phyloP scores from a whole-genome alignment of 2,888 invertebrate genomes.

The Aphrophora alni region DNA sequence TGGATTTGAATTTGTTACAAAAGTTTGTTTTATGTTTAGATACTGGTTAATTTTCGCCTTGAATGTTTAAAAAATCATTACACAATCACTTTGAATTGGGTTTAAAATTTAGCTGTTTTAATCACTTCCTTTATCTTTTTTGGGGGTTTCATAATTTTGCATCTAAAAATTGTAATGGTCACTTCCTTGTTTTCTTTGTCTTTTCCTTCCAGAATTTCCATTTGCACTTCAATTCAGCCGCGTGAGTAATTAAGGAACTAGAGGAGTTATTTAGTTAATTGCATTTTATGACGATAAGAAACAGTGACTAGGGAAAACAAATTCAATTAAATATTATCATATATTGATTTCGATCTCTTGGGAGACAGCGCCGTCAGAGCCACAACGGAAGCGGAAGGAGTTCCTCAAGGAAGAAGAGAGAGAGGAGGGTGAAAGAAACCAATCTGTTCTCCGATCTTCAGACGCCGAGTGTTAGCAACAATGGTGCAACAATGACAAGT shows the following conservation, averaged over 20 bases:
- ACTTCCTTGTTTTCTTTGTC: constrained; percentile 26
- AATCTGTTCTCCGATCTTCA: constrained; percentile 44
- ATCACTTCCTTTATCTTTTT: neutral
- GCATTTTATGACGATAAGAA: constrained; percentile 23
- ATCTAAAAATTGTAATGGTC: neutral
- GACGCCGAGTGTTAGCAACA: constrained; percentile 44
- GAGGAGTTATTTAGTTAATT: constrained; percentile 3
- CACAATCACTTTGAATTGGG: no score
- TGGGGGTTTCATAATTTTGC: neutral
- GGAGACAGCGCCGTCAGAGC: neutral
- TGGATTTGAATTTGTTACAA: no score
- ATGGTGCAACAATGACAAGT: constrained; percentile 45
- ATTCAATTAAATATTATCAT: neutral
- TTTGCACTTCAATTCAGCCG: constrained; percentile 38
- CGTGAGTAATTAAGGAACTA: constrained; percentile 34
- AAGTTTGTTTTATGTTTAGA: no score
- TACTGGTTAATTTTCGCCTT: no score
- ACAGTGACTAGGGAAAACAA: constrained; percentile 16
- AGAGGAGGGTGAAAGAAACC: constrained; percentile 32
- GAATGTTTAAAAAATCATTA: no score
- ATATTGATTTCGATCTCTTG: neutral
- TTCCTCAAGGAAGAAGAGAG: constrained; percentile 2
- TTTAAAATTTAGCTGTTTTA: neutral
- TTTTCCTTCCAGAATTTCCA: constrained; percentile 38
- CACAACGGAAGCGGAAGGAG: constrained; percentile 16